Evolutionary conservation across 2,113 vertebrate species (phyloP), one percentile per base, ranked within the genome.

Genomic region (Cromileptes altivelis): DNA sequence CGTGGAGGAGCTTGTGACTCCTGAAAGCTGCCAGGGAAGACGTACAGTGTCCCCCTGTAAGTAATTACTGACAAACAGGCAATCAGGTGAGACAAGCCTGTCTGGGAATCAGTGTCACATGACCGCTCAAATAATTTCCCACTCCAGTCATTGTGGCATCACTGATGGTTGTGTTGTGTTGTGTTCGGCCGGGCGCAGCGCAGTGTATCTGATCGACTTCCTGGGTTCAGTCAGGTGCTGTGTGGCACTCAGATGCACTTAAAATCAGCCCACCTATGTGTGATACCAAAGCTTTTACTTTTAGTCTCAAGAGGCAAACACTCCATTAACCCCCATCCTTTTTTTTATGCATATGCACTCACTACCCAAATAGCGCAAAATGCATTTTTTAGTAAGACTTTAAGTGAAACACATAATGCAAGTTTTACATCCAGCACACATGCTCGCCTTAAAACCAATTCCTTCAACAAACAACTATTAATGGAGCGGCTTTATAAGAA

Each of bases 271-370:
- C 82, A 76, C 68, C 74, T 84, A 76, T 40, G 75, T 87, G 64
- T 82, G 78, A 91, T 74, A 70, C 75, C 73, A 75, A 90, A 84
- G 87, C 89, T 91, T 94, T 90, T 88, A 88, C 86, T 75, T 86
- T 37, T 19, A 76, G 25, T n/a, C 91, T 86, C 88, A 3, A 42
- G 91, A 84, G 89, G 27, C 25, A 40, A 12, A 53, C 78, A 79
- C 87, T 85, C 88, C 90, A 91, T 92, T 90, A 90, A 84, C 75
- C 68, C 30, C 52, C n/a, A 55, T 78, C 42, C n/a, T 49, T 67
- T 25, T 75, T 58, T 52, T 62, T 14, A 45, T 79, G 27, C 83
- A 85, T 8, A 61, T 13, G 82, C 85, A 88, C 88, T 85, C 86
- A 83, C 73, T 47, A 67, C 63, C 56, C 65, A 84, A 88, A 91